Evolutionary conservation across 2,797 vertebrate species (phyloP), one percentile per base, ranked within the genome.

Genomic region (Epinephelus awoara): DNA sequence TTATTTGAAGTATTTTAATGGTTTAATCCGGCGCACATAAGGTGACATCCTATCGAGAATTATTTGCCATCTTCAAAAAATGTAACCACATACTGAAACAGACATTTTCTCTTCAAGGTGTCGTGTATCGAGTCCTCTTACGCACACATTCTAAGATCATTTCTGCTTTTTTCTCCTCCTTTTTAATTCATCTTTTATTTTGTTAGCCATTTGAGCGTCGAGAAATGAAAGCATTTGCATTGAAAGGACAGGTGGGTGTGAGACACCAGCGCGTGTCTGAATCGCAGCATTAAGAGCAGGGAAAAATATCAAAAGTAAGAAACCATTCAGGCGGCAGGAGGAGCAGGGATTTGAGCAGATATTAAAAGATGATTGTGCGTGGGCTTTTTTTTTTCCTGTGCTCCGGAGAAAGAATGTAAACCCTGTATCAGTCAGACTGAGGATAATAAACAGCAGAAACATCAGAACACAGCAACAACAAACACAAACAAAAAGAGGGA

Each of bases 311-410:
- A 91, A 89, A 89, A 85, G 83, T 88, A 79, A 84, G 89, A 90
- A 42, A 75, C 57, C 91, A 88, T 91, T 91, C 82, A 91, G 83
- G 85, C 76, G 57, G 84, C 82, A 83, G 89, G 86, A 86, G 88
- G 83, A 91, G 90, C 85, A 67, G 85, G 92, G 88, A 90, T 92
- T 92, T 92, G 85, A 90, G 92, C 91, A 91, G 89, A 95, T 95
- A 94, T 95, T 95, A 96, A 95, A 94, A 93, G 92, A 94, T 90
- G 91, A 94, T 94, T 92, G 93, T 92, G 94, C 89, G 93, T 95
- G 94, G 94, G 93, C 83, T 92, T 86, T 55, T 34, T 34, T 34
- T 87, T 91, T 83, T 83, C 77, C 89, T 64, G 90, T 82, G 91
- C 89, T 93, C 87, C 87, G 25, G 87, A 91, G 92, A 87, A 93